These are phyloP conservation scores for Clarias gariepinus DNA, from an alignment of 2,113 vertebrate species.

Conservation along the genomic window DNA sequence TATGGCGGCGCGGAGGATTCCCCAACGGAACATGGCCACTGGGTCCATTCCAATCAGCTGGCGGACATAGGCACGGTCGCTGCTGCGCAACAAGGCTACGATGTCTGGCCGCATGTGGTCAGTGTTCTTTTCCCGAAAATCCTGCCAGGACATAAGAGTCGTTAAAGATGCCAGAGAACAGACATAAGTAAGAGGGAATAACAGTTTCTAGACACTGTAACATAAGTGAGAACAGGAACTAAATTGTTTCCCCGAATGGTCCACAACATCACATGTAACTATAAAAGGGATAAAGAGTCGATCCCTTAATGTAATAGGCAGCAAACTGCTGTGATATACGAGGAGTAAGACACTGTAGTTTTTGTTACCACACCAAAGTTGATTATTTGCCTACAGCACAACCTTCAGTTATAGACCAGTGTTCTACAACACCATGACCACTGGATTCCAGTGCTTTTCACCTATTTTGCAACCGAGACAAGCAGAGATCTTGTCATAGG, in stretches of 20 bases:
- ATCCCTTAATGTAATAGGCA: not conserved
- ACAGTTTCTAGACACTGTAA: not conserved
- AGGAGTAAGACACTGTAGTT: not conserved
- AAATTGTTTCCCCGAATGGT: not conserved
- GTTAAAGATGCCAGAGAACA: not conserved
- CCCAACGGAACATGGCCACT: constrained; percentile 96
- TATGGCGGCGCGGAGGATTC: constrained; percentile 84
- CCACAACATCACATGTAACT: not conserved
- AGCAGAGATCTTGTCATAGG: not conserved
- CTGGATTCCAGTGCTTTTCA: too few species aligned
- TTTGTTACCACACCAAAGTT: too few species aligned
- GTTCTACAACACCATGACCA: too few species aligned
- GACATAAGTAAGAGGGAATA: not conserved
- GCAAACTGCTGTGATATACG: not conserved
- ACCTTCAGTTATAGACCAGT: too few species aligned
- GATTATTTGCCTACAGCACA: too few species aligned
- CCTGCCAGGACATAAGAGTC: constrained; percentile 67
- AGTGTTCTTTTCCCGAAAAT: constrained; percentile 98
- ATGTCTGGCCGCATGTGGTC: constrained; percentile 98
- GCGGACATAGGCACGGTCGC: constrained; percentile 87
- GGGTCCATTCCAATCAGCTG: constrained; percentile 96
- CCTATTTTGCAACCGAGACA: too few species aligned
- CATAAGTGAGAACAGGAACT: not conserved
- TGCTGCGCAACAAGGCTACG: constrained; percentile 90
- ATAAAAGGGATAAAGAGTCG: not conserved